Evolutionary conservation across 1,140 invertebrate species (phyloP).

Genomic region (Ceratosolen solmsi): DNA sequence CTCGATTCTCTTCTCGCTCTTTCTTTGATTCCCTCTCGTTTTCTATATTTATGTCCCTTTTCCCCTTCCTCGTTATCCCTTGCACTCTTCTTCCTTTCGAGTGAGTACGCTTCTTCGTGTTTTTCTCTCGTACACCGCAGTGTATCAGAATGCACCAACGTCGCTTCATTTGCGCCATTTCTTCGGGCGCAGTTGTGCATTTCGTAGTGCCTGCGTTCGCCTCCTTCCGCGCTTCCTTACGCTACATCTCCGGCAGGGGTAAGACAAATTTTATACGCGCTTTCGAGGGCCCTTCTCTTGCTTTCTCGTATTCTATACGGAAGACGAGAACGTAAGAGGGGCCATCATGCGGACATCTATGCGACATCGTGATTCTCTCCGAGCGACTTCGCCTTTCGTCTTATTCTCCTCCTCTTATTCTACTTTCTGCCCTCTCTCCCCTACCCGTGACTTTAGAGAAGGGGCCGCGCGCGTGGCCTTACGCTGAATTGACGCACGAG

Average conservation of each 20-base stretch:
- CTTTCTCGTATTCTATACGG: neutral
- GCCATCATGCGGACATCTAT: slow-evolving; percentile 22
- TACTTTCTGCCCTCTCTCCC: neutral
- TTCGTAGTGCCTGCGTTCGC: too few species aligned
- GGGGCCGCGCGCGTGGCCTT: neutral
- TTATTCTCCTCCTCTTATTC: neutral
- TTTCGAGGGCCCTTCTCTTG: neutral
- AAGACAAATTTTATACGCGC: slow-evolving; percentile 20
- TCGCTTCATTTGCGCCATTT: slow-evolving; percentile 18
- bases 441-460: neutral
- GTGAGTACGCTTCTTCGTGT: neutral
- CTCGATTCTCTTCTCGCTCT: slow-evolving; percentile 10
- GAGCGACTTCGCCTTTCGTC: neutral
- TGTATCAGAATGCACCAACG: neutral
- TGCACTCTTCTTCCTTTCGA: slow-evolving; percentile 6
- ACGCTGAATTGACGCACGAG: slow-evolving; percentile 33
- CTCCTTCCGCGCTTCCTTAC: slow-evolving; percentile 54
- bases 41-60: slow-evolving; percentile 36
- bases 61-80: slow-evolving; percentile 35
- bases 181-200: neutral
- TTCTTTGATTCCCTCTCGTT: slow-evolving; percentile 34
- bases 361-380: slow-evolving; percentile 25
- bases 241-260: neutral
- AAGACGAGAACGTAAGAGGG: neutral
- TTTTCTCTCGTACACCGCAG: neutral